These are phyloP conservation scores for Loris lydekkerianus DNA, from an alignment of 2,797 vertebrate species.

Conservation along the genomic window DNA sequence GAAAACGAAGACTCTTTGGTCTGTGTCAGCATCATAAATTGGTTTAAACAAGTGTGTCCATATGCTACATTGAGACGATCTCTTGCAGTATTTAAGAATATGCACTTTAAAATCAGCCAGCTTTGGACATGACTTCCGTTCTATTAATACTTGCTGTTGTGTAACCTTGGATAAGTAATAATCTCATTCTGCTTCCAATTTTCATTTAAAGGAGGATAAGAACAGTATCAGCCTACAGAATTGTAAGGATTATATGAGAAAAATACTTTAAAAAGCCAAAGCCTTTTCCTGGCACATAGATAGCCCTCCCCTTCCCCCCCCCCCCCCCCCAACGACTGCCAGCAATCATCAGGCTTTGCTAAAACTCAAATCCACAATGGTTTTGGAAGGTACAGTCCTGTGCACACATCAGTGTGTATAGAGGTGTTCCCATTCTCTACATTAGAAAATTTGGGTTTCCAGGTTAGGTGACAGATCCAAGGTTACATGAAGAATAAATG, in stretches of 20 bases:
- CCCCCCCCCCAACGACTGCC: too few species aligned
- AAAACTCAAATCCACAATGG: neutral
- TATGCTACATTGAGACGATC: neutral
- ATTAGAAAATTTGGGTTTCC: neutral
- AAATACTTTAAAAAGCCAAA: neutral
- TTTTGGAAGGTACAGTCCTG: neutral
- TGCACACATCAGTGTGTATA: neutral
- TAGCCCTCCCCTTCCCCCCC: neutral
- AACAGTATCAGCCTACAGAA: neutral
- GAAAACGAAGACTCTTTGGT: neutral
- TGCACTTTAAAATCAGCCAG: neutral
- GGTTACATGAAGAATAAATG: neutral
- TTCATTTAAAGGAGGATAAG: neutral
- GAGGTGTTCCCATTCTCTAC: neutral
- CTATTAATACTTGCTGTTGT: neutral
- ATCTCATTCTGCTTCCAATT: conserved; percentile 29
- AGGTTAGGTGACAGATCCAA: neutral
- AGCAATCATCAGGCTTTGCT: neutral
- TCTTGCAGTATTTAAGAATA: neutral
- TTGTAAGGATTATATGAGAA: neutral
- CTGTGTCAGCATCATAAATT: neutral
- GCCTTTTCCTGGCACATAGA: neutral
- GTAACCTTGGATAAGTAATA: neutral
- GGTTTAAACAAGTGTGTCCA: conserved; percentile 25
- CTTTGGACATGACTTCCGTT: neutral